Percentiles rank a stretch among this genome's conserved stretches.
These are phyloP conservation scores for Cairina moschata DNA, from an alignment of 2,113 vertebrate genomes.

Conservation along the genomic window DNA sequence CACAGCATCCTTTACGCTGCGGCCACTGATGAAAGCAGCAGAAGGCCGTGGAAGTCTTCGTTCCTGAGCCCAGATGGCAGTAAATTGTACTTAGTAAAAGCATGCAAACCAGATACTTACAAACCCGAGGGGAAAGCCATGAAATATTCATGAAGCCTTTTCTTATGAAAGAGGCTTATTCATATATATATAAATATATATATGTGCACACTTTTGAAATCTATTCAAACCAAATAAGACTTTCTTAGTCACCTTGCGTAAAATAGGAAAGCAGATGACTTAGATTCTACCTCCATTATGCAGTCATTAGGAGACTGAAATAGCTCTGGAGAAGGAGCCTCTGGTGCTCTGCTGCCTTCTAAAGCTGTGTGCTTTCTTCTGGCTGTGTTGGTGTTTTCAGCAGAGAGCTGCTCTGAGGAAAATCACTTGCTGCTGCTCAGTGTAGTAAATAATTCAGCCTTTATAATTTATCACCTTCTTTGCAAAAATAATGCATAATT, in stretches of 20 bases:
- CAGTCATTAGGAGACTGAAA: constrained; percentile 40
- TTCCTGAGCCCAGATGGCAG: background rate
- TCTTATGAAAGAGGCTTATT: constrained; percentile 67
- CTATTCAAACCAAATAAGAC: constrained; percentile 62
- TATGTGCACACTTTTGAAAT: constrained; percentile 46
- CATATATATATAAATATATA: background rate
- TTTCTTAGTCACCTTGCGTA: constrained; percentile 52
- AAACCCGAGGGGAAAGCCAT: constrained; percentile 6
- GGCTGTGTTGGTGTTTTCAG: background rate
- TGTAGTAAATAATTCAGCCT: background rate
- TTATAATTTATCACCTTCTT: constrained; percentile 5
- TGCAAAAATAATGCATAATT: background rate
- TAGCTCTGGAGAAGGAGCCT: constrained; percentile 22
- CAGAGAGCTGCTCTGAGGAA: constrained; percentile 28
- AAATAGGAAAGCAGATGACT: constrained; percentile 65
- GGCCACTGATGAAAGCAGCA: background rate
- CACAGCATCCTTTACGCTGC: background rate
- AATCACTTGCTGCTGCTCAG: constrained; percentile 31
- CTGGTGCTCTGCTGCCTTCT: constrained; percentile 7
- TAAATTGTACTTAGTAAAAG: constrained; percentile 15
- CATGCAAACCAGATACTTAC: constrained; percentile 43
- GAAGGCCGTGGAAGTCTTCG: background rate
- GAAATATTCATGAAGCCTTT: constrained; percentile 67
- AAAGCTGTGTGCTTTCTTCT: constrained; percentile 11
- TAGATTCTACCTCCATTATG: constrained; percentile 14